Conservation (phyloP, 1,140 invertebrate genomes). For the Lerema accius region DNA sequence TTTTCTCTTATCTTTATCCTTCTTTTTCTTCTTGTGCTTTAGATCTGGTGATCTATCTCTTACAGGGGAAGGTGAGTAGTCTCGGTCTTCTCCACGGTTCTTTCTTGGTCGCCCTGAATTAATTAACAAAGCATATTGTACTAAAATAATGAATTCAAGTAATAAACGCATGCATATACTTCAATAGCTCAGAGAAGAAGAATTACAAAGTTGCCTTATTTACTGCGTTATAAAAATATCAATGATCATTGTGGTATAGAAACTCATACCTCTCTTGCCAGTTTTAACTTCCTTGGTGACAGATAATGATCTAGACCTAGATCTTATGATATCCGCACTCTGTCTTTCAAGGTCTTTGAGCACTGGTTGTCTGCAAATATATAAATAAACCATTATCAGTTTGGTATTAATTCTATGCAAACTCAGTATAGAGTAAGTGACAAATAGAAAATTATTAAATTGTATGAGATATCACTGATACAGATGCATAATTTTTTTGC, state of each 20-base stretch:
- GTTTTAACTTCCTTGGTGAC: slow-evolving; percentile 63
- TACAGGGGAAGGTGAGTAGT: slow-evolving; percentile 64
- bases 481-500: too few relatives aligned
- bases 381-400: too few relatives aligned
- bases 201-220: too few relatives aligned
- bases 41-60: slow-evolving; percentile 61
- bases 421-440: too few relatives aligned
- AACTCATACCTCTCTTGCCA: slow-evolving; percentile 54
- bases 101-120: slow-evolving; percentile 62
- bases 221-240: too few relatives aligned
- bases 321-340: slow-evolving; percentile 75
- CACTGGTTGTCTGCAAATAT: slow-evolving; percentile 65
- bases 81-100: slow-evolving; percentile 49
- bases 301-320: slow-evolving; percentile 71
- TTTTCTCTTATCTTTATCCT: slow-evolving; percentile 65
- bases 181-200: too few relatives aligned
- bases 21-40: slow-evolving; percentile 76
- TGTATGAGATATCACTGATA: too few relatives aligned
- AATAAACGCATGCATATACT: too few relatives aligned
- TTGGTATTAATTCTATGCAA: too few relatives aligned
- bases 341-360: slow-evolving; percentile 74
- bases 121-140: slow-evolving; percentile 28
- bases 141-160: too few relatives aligned
- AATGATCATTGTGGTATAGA: too few relatives aligned
- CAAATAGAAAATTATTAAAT: too few relatives aligned